Evolutionary conservation across 2,888 invertebrate species (phyloP).

Genomic region (Limnephilus rhombicus): DNA sequence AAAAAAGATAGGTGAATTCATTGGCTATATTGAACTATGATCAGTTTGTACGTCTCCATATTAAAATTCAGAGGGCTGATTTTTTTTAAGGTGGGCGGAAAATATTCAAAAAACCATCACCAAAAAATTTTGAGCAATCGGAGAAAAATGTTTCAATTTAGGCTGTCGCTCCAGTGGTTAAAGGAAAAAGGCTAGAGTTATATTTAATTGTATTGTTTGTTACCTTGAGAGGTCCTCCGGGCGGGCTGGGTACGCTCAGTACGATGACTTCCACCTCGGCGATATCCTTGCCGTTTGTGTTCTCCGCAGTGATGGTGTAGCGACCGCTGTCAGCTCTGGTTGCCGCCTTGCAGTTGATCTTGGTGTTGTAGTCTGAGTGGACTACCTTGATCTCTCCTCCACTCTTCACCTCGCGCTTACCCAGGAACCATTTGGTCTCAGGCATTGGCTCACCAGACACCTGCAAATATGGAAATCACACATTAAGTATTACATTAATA

Average conservation of each 20-base stretch:
- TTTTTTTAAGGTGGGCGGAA: too few relatives aligned
- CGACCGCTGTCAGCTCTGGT: conserved; percentile 92
- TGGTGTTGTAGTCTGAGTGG: conserved; percentile 91
- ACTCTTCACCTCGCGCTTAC: conserved; percentile 86
- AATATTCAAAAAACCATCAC: too few relatives aligned
- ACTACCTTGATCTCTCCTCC: conserved; percentile 87
- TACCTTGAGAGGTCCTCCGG: conserved; percentile 94
- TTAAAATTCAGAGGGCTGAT: too few relatives aligned
- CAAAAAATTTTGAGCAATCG: too few relatives aligned
- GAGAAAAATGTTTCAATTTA: too few relatives aligned
- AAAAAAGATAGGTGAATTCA: too few relatives aligned
- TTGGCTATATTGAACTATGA: too few relatives aligned
- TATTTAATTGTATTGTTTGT: not conserved
- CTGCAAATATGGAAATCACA: conserved; percentile 68
- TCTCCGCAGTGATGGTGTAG: conserved; percentile 95
- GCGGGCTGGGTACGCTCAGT: conserved; percentile 92
- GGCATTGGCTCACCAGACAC: conserved; percentile 95
- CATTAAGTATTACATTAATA: conserved; percentile 63
- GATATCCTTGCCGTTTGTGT: conserved; percentile 94
- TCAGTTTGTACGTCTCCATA: too few relatives aligned
- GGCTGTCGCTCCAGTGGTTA: too few relatives aligned
- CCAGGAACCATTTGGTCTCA: conserved; percentile 93
- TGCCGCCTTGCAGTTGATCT: conserved; percentile 87
- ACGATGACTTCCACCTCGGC: conserved; percentile 95
- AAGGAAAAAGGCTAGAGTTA: not conserved